A percentile compares a stretch with the other conserved stretches of the same genome.
Evolutionary conservation across 2,888 invertebrate species (phyloP).

Genomic region (Tipula confusa): DNA sequence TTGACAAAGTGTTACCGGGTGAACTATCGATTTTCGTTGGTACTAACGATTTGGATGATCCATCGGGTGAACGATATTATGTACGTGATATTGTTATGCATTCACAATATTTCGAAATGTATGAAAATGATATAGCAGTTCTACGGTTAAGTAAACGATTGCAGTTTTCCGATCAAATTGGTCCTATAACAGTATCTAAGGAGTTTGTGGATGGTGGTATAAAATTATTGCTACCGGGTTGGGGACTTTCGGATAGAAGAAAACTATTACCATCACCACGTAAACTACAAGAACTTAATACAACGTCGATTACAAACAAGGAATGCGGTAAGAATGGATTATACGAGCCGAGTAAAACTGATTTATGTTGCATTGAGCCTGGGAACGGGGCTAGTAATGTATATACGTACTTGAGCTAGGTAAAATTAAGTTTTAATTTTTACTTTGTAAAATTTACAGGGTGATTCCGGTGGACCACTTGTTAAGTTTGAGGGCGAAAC

Average conservation of each 20-base stretch:
- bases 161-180: not conserved
- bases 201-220: not conserved
- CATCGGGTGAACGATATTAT: not conserved
- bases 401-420: too few relatives aligned
- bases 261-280: too few relatives aligned
- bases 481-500: too few relatives aligned
- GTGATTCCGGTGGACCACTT: slow-evolving; percentile 34
- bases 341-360: not conserved
- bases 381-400: slow-evolving; percentile 30
- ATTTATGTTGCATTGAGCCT: too few relatives aligned
- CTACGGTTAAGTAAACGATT: not conserved
- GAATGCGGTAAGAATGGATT: not conserved
- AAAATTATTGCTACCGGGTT: not conserved
- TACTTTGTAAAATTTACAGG: too few relatives aligned
- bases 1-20: not conserved
- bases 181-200: not conserved
- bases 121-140: not conserved
- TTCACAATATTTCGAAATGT: not conserved
- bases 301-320: not conserved
- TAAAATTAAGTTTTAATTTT: not conserved
- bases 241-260: too few relatives aligned
- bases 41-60: not conserved
- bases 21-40: not conserved
- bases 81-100: not conserved
- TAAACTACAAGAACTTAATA: not conserved